These are phyloP conservation scores for Eristalis intricaria DNA, from an alignment of 2,888 invertebrate species.

Conservation along the genomic window DNA sequence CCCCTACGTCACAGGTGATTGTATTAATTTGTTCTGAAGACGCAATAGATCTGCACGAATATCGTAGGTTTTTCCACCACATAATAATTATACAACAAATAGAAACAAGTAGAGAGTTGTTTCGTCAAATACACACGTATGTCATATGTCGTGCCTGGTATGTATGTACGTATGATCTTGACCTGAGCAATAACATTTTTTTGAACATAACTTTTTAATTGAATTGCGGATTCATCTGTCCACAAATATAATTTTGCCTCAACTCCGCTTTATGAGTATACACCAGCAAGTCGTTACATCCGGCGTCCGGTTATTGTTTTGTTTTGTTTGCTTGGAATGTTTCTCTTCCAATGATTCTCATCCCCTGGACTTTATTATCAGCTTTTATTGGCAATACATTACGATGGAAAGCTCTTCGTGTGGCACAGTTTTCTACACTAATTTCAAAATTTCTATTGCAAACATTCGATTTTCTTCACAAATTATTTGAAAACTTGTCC, in stretches of 20 bases:
- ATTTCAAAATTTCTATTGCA: too few relatives aligned
- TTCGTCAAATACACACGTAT: not conserved
- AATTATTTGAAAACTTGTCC: too few relatives aligned
- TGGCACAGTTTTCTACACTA: too few relatives aligned
- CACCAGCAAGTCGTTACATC: not conserved
- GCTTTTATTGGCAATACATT: too few relatives aligned
- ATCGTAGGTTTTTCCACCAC: not conserved
- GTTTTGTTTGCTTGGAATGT: not conserved
- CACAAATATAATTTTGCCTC: not conserved
- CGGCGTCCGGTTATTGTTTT: not conserved
- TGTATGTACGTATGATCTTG: not conserved
- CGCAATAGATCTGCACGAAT: not conserved
- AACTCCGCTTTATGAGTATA: not conserved
- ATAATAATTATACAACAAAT: not conserved
- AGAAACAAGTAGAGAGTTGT: not conserved
- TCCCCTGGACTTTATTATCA: too few relatives aligned
- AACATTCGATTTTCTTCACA: too few relatives aligned
- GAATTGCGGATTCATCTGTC: not conserved
- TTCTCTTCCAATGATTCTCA: too few relatives aligned
- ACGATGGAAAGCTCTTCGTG: too few relatives aligned
- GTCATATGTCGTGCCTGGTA: not conserved
- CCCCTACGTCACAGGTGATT: not conserved
- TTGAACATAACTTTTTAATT: not conserved
- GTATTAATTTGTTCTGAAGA: not conserved
- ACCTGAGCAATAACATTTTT: not conserved